Conservation (phyloP, 1,140 invertebrate genomes). For the Drosophila ohnishii region DNA sequence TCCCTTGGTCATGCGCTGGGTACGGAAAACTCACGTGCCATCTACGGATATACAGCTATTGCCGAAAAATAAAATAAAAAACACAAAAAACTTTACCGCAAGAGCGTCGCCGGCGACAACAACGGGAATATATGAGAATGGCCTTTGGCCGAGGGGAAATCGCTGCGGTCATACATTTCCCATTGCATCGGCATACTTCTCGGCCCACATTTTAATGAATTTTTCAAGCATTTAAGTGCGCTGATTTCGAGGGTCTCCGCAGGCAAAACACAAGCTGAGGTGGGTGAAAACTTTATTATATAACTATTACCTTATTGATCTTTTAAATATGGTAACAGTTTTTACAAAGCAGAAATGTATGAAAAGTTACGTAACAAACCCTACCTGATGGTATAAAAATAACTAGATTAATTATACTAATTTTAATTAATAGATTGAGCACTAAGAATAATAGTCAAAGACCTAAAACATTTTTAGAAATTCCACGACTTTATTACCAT, state of each 20-base stretch:
- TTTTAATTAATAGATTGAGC: no score
- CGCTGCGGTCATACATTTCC: constrained; percentile 58
- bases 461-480: not conserved
- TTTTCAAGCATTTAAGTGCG: constrained; percentile 42
- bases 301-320: not conserved
- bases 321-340: not conserved
- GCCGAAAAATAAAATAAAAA: constrained; percentile 20
- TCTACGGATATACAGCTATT: constrained; percentile 46
- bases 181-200: constrained; percentile 46
- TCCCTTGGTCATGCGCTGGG: constrained; percentile 70
- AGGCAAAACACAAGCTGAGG: no score
- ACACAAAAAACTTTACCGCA: constrained; percentile 66
- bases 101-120: constrained; percentile 50
- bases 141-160: constrained; percentile 32
- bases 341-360: not conserved
- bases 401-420: no score
- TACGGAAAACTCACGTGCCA: constrained; percentile 71
- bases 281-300: no score
- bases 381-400: no score
- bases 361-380: not conserved
- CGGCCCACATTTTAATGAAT: constrained; percentile 58
- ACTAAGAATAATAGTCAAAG: not conserved
- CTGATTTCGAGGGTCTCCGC: constrained; percentile 15
- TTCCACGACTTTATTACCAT: not conserved
- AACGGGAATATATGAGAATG: constrained; percentile 43